Percentiles rank a stretch among this genome's conserved stretches.
Evolutionary conservation across 2,888 invertebrate genomes (phyloP).

Genomic region (Drosophila paranaensis): DNA sequence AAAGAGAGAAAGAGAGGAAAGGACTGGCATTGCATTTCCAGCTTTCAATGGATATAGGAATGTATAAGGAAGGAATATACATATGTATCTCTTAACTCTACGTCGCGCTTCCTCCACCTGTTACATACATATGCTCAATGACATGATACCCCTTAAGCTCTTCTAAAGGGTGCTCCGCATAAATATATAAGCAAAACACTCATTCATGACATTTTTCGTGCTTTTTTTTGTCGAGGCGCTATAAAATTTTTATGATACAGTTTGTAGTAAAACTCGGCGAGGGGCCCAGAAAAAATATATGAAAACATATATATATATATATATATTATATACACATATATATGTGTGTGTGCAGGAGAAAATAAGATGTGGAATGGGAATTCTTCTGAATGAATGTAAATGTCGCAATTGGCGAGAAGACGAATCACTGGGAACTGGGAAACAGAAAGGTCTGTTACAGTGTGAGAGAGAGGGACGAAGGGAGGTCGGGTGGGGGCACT

Average conservation of each 20-base stretch:
- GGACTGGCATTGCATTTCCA: too few species aligned
- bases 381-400: conserved; percentile 55
- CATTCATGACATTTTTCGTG: conserved; percentile 56
- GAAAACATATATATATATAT: background rate
- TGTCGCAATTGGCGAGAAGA: conserved; percentile 50
- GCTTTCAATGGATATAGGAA: background rate
- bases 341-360: conserved; percentile 15
- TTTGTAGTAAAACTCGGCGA: conserved; percentile 65
- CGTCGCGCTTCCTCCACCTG: too few species aligned
- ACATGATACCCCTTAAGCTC: background rate
- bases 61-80: too few species aligned
- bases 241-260: conserved; percentile 60
- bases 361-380: conserved; percentile 23
- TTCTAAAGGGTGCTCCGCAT: background rate
- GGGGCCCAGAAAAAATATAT: conserved; percentile 50
- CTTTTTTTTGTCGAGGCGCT: conserved; percentile 44
- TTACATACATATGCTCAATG: background rate
- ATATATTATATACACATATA: background rate
- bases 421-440: background rate
- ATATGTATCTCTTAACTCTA: too few species aligned
- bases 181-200: conserved; percentile 16
- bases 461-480: background rate
- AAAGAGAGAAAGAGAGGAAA: too few species aligned
- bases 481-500: background rate
- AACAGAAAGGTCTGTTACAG: background rate